These are phyloP conservation scores for Torymus texanus DNA, from an alignment of 2,888 invertebrate genomes.

Conservation along the genomic window DNA sequence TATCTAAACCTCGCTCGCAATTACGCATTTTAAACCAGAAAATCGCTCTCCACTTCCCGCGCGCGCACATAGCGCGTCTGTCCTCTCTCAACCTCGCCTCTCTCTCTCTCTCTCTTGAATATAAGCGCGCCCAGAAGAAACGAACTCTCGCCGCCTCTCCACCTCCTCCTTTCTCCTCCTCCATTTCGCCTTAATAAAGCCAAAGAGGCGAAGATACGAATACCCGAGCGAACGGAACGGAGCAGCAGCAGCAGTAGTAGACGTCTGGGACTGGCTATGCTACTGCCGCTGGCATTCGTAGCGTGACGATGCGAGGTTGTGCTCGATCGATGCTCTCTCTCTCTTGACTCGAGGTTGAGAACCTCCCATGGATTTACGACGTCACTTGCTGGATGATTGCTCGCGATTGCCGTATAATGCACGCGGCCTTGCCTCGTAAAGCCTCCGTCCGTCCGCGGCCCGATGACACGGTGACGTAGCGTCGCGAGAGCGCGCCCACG, in stretches of 20 bases:
- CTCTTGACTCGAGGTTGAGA: slow-evolving; percentile 67
- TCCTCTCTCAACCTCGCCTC: too few relatives aligned
- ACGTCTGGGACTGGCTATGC: slow-evolving; percentile 16
- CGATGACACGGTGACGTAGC: slow-evolving; percentile 56
- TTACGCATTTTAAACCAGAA: too few relatives aligned
- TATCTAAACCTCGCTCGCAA: too few relatives aligned
- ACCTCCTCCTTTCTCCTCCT: neutral
- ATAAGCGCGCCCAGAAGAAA: too few relatives aligned
- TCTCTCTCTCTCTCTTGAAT: too few relatives aligned
- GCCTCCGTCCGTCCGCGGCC: slow-evolving; percentile 46
- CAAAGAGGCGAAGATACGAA: neutral
- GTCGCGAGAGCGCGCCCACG: slow-evolving; percentile 23
- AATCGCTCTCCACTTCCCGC: too few relatives aligned
- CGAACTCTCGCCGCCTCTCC: too few relatives aligned
- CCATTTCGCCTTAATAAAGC: neutral
- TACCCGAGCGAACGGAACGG: neutral
- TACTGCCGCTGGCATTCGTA: slow-evolving; percentile 32
- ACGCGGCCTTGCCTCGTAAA: slow-evolving; percentile 74
- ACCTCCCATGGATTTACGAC: slow-evolving; percentile 71
- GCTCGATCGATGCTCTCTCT: slow-evolving; percentile 62
- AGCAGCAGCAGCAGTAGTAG: neutral
- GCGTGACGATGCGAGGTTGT: neutral
- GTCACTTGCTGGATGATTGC: slow-evolving; percentile 71
- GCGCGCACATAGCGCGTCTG: too few relatives aligned
- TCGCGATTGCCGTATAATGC: slow-evolving; percentile 72